These are phyloP conservation scores for Girardinus metallicus DNA, from an alignment of 2,797 vertebrate species.

Conservation along the genomic window DNA sequence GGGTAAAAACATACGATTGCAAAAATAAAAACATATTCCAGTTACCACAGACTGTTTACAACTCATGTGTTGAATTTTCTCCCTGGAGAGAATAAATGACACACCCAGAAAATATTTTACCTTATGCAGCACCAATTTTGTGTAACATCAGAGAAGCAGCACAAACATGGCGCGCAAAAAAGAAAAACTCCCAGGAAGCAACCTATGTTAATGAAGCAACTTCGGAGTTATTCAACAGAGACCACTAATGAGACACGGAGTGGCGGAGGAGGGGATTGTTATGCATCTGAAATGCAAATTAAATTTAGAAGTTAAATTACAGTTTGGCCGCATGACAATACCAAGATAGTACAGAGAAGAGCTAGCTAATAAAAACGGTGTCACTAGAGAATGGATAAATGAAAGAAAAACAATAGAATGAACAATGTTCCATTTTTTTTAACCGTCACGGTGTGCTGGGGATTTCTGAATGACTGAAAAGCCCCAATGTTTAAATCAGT, in stretches of 20 bases:
- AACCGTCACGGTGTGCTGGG: not conserved
- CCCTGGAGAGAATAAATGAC: slow-evolving; percentile 14
- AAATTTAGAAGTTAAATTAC: slow-evolving; percentile 72
- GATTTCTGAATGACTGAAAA: slow-evolving; percentile 16
- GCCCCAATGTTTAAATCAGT: not conserved
- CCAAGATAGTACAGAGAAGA: slow-evolving; percentile 46
- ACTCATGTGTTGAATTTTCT: slow-evolving; percentile 10
- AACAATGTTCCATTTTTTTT: not conserved
- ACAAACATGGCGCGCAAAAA: slow-evolving; percentile 32
- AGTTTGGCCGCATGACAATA: slow-evolving; percentile 66
- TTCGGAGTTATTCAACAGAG: slow-evolving; percentile 65
- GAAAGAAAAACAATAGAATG: slow-evolving; percentile 29
- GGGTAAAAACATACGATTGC: too few relatives aligned
- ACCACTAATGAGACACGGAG: slow-evolving; percentile 75
- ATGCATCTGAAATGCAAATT: slow-evolving; percentile 84
- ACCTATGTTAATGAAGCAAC: slow-evolving; percentile 77
- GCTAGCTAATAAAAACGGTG: slow-evolving; percentile 30
- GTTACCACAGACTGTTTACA: not conserved
- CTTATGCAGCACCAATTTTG: slow-evolving; percentile 54
- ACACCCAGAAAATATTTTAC: slow-evolving; percentile 41
- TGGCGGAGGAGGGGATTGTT: slow-evolving; percentile 70
- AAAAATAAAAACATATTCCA: not conserved
- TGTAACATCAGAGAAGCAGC: slow-evolving; percentile 53
- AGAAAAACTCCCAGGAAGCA: slow-evolving; percentile 53
- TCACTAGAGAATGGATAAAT: slow-evolving; percentile 31